Percentiles rank a stretch among this genome's conserved stretches.
These are phyloP conservation scores for Ephialtes manifestator DNA, from an alignment of 2,888 invertebrate genomes.

Conservation along the genomic window DNA sequence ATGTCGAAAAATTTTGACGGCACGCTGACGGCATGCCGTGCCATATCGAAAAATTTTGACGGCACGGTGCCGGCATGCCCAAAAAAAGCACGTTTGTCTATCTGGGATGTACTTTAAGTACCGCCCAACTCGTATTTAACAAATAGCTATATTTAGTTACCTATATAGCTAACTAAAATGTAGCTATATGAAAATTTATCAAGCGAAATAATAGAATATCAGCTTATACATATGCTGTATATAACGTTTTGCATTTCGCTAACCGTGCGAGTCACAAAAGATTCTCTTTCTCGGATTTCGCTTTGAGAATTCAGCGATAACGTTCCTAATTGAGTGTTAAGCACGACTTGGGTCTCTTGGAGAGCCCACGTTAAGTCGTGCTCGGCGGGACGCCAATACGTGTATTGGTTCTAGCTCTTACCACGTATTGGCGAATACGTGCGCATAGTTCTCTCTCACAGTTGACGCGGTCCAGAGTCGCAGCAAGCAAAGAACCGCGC, in stretches of 20 bases:
- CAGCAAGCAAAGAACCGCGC: slow-evolving; percentile 13
- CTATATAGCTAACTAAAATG: too few relatives aligned
- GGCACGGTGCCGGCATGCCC: too few relatives aligned
- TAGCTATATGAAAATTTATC: too few relatives aligned
- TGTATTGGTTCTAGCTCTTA: slow-evolving; percentile 69
- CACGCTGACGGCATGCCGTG: too few relatives aligned
- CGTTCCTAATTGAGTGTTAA: slow-evolving; percentile 61
- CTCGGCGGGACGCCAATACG: slow-evolving; percentile 10
- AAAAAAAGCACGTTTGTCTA: too few relatives aligned
- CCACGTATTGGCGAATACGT: slow-evolving; percentile 61
- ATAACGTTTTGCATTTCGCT: not conserved
- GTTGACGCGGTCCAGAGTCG: slow-evolving; percentile 21
- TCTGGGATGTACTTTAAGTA: too few relatives aligned
- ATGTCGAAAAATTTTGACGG: too few relatives aligned
- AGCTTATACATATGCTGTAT: too few relatives aligned
- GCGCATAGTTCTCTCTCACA: slow-evolving; percentile 26
- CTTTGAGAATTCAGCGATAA: slow-evolving; percentile 56
- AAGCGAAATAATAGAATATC: too few relatives aligned
- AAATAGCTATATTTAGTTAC: too few relatives aligned
- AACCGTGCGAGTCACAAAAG: not conserved
- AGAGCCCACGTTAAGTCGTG: not conserved
- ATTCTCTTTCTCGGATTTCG: not conserved
- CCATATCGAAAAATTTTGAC: too few relatives aligned
- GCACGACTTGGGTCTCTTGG: slow-evolving; percentile 22
- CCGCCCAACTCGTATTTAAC: too few relatives aligned